Base-by-base conservation (phyloP, 2,888 invertebrate genomes). In the Protophormia terraenovae region DNA sequence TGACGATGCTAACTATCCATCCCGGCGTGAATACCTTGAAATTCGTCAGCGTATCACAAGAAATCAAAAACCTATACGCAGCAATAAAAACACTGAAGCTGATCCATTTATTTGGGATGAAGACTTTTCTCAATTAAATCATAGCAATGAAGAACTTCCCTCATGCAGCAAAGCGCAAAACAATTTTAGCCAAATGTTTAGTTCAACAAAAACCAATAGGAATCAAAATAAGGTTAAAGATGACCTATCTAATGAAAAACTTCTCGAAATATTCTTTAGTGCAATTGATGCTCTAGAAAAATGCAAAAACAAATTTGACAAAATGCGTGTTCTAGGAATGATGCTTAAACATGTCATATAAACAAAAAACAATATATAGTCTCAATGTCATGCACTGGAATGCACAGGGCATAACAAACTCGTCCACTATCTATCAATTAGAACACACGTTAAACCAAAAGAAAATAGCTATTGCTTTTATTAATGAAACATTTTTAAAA, bases 401-500 rank as follows among this genome's bases (percentile, higher is more conserved):
- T 19, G 69, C 69, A 12, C 53, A 69, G 53, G 69, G 69, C 53
- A 50, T 53, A 53, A 69, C 53, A 32, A 53, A 69, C 29, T 16
- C 10, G 12, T 45, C 66, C 1, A 41, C 47, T 47, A 47, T 66
- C 29, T 66, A 29, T 22, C 53, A 69, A 32, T 35, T 69, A 19
- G 69, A 69, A 35, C 35, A 22, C 14, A 29, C 32, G 12, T 7
- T 69, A 32, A 53, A 35, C 27, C 16, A 69, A 32, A 53, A 29
- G 24, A 29, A 69, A 24, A 32, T 69, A 16, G 69, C 53, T 53
- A n/a, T n/a, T n/a, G 19, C 53, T 32, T 22, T 50, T 47, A 32
- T 69, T 19, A 69, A 69, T 35, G 19, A 69, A 69, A 69, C 69
- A 10, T 69, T 69, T 35, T 69, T 69, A 29, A 69, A 53, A 22